Conservation (phyloP, 2,888 invertebrate genomes). For the Chymomyza fuscimana region DNA sequence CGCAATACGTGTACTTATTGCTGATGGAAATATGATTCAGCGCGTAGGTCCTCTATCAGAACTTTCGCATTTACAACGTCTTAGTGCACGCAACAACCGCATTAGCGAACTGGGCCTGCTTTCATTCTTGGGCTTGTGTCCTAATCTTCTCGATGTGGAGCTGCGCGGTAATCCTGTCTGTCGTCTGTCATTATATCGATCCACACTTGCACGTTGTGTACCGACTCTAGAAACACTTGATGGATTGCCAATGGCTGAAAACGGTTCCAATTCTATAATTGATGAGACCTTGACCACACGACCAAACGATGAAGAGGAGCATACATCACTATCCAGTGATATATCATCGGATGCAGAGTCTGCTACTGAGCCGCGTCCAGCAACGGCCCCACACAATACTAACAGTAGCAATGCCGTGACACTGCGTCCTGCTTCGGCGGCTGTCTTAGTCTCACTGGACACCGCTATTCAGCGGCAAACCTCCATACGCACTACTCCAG, state of each 20-base stretch:
- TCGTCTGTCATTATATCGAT: conserved; percentile 74
- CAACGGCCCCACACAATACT: conserved; percentile 49
- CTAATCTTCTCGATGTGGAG: conserved; percentile 81
- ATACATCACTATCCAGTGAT: conserved; percentile 60
- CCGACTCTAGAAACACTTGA: conserved; percentile 79
- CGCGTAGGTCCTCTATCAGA: conserved; percentile 84
- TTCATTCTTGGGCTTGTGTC: conserved; percentile 78
- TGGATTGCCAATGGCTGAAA: conserved; percentile 62
- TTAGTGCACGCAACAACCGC: conserved; percentile 79
- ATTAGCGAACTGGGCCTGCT: conserved; percentile 76
- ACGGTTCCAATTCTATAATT: not conserved
- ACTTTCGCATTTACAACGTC: conserved; percentile 79
- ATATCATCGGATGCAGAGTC: conserved; percentile 40
- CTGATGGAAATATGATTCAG: conserved; percentile 83
- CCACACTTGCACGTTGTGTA: conserved; percentile 76
- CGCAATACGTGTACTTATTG: conserved; percentile 83
- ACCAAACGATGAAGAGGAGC: conserved; percentile 24
- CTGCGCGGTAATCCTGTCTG: conserved; percentile 81
- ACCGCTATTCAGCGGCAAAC: conserved; percentile 19
- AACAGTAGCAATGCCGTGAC: not conserved
- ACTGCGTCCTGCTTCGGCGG: conserved; percentile 35
- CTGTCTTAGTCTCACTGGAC: conserved; percentile 9
- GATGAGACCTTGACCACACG: conserved; percentile 1
- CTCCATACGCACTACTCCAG: conserved; percentile 58
- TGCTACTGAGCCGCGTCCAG: conserved; percentile 34